Conservation (phyloP, 2,113 vertebrate species). For the Ranitomeya variabilis region DNA sequence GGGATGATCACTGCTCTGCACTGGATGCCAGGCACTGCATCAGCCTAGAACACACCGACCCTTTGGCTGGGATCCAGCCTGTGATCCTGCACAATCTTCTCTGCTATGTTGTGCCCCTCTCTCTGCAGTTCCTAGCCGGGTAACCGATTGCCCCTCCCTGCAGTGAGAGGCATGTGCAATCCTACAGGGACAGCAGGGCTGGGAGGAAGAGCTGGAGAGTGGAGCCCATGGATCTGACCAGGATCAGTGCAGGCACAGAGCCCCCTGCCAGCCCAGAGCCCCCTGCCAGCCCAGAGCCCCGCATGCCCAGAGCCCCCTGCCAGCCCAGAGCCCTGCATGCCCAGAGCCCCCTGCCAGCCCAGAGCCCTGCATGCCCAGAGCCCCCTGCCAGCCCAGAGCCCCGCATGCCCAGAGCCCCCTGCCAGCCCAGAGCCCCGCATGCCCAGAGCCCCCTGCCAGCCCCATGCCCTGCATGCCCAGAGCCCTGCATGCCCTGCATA, state of each 20-base stretch:
- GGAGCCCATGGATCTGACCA: constrained; percentile 32
- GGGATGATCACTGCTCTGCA: background rate
- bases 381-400: no score
- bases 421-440: no score
- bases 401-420: no score
- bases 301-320: background rate
- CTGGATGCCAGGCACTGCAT: background rate
- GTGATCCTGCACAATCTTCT: constrained; percentile 25
- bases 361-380: no score
- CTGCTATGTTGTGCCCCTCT: constrained; percentile 26
- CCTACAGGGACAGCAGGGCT: constrained; percentile 42
- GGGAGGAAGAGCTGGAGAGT: constrained; percentile 46
- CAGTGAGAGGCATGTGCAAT: constrained; percentile 54
- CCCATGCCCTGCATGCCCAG: no score
- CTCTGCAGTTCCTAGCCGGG: constrained; percentile 42
- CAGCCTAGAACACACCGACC: background rate
- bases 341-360: no score
- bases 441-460: no score
- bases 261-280: background rate
- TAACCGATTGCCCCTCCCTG: constrained; percentile 56
- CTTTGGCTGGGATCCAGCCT: constrained; percentile 8
- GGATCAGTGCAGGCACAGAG: background rate
- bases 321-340: background rate
- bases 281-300: no score
- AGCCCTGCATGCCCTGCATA: background rate